Evolutionary conservation across 1,140 invertebrate genomes (phyloP).

Genomic region (Trachymyrmex cornetzi): DNA sequence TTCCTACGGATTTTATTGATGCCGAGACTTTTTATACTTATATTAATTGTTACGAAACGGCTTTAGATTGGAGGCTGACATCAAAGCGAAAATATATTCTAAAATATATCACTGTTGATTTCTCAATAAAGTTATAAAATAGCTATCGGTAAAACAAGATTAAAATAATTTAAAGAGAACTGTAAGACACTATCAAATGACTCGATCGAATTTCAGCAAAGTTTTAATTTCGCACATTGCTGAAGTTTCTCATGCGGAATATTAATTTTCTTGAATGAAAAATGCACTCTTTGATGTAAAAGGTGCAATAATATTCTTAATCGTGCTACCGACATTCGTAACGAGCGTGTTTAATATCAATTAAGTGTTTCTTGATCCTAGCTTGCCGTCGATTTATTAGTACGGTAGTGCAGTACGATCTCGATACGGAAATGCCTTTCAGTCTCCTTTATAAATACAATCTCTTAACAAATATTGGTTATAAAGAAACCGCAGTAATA

Average conservation of each 20-base stretch:
- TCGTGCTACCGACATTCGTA: constrained; percentile 35
- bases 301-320: constrained; percentile 42
- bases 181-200: constrained; percentile 32
- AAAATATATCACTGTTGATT: neutral
- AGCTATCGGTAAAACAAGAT: constrained; percentile 21
- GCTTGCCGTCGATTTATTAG: constrained; percentile 24
- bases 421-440: constrained; percentile 4
- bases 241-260: constrained; percentile 36
- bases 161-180: constrained; percentile 57
- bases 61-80: neutral
- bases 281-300: constrained; percentile 22
- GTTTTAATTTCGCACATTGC: constrained; percentile 58
- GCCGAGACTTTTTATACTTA: neutral
- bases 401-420: neutral
- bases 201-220: constrained; percentile 45
- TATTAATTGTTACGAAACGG: neutral
- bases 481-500: neutral
- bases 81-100: neutral
- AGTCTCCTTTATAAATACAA: neutral
- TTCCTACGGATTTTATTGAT: neutral
- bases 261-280: constrained; percentile 37
- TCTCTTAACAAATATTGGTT: constrained; percentile 34
- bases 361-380: constrained; percentile 37
- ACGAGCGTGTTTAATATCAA: constrained; percentile 1
- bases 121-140: neutral